Evolutionary conservation across 1,140 invertebrate genomes (phyloP).

Genomic region (Mercenaria mercenaria): DNA sequence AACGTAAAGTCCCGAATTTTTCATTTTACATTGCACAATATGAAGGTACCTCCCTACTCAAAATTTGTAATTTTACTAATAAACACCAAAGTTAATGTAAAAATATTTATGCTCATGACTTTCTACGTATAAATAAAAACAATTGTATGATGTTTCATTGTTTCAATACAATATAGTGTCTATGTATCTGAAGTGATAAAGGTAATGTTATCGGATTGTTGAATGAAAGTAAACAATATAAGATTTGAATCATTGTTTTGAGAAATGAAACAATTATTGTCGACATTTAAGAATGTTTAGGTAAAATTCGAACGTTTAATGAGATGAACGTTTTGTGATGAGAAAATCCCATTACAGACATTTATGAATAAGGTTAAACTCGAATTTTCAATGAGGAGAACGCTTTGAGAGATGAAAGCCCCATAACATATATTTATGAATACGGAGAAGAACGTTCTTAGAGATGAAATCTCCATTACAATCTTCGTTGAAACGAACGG

Average conservation of each 20-base stretch:
- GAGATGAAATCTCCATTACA: too few relatives aligned
- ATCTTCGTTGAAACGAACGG: too few relatives aligned
- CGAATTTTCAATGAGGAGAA: too few relatives aligned
- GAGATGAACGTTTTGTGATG: too few relatives aligned
- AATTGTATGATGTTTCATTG: background rate
- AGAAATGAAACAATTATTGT: too few relatives aligned
- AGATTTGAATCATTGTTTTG: background rate
- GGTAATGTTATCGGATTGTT: background rate
- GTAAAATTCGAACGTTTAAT: too few relatives aligned
- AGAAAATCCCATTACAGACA: too few relatives aligned
- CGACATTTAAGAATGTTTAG: too few relatives aligned
- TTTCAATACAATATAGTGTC: background rate
- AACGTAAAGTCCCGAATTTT: background rate
- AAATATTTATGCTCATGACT: background rate
- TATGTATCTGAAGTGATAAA: background rate
- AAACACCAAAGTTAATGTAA: background rate
- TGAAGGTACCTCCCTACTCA: background rate
- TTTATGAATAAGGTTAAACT: too few relatives aligned
- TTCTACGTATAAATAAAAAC: background rate
- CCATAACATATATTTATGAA: too few relatives aligned
- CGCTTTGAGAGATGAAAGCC: too few relatives aligned
- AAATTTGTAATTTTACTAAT: background rate
- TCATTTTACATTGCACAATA: background rate
- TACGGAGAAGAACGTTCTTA: too few relatives aligned
- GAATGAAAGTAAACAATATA: background rate